These are phyloP conservation scores for Temnothorax rugatulus DNA, from an alignment of 2,888 invertebrate genomes.

Conservation along the genomic window DNA sequence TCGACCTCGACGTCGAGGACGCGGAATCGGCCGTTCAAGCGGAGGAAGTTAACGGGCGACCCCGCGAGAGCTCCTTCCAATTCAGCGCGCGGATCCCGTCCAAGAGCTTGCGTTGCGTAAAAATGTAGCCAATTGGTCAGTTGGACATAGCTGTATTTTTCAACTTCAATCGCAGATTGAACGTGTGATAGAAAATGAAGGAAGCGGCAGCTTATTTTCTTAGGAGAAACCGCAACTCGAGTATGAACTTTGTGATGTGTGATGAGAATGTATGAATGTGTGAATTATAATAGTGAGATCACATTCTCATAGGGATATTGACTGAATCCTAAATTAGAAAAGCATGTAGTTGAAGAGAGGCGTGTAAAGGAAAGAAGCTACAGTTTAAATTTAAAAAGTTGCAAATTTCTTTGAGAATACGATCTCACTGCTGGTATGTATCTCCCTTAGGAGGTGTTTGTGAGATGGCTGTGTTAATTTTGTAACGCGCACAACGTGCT, in stretches of 20 bases:
- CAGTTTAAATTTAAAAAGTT: constrained; percentile 8
- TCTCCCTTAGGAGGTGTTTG: background rate
- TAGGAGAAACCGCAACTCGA: background rate
- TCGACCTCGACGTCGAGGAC: constrained; percentile 79
- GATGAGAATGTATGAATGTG: background rate
- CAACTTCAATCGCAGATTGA: background rate
- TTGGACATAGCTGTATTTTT: background rate
- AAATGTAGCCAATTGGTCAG: constrained; percentile 88
- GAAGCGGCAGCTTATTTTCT: constrained; percentile 9
- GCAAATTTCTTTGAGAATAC: constrained; percentile 2
- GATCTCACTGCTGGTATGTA: background rate
- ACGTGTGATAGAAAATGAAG: background rate
- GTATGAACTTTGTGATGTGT: background rate
- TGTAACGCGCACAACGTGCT: constrained; percentile 36
- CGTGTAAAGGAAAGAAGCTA: background rate
- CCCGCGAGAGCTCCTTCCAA: constrained; percentile 88
- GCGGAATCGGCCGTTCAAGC: constrained; percentile 80
- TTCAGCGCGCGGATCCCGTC: constrained; percentile 91
- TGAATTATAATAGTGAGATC: background rate
- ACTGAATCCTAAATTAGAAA: background rate
- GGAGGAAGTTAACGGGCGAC: constrained; percentile 81
- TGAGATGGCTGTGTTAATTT: constrained; percentile 40
- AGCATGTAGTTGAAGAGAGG: background rate
- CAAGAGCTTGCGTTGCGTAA: constrained; percentile 92
- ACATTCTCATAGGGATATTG: background rate